Evolutionary conservation across 2,888 invertebrate species (phyloP), one percentile per base, ranked within the genome.

Genomic region (Furcula furcula): DNA sequence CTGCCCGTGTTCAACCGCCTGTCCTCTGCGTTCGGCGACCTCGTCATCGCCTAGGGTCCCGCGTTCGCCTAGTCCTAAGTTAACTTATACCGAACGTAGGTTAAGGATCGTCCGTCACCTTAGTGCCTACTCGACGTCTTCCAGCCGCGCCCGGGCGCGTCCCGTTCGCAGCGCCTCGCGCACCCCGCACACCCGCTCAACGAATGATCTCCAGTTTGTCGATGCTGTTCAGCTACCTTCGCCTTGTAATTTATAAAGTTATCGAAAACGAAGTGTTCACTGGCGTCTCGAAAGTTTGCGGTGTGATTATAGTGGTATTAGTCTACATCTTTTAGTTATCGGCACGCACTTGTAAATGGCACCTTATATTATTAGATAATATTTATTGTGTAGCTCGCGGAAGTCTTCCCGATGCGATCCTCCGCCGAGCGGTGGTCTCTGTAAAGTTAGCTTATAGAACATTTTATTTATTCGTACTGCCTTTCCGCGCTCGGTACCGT

Each of bases 1-100:
- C 90, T 96, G 74, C 95, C 96, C 26, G 95, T 96, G 19, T 96
- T 96, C 90, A 87, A 86, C 68, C 85, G 87, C 48, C 78, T 88
- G 46, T 76, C 86, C 33, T 81, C 83, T 40, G 87, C 86, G 44
- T 84, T 88, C 65, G 86, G 86, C 50, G 87, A 87, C 63, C 87
- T 88, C 66, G 72, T 87, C 60, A 85, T 87, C 71, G 87, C 82
- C 76, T 87, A 83, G 66, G 51, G 57, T 49, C 55, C 40, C 42
- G 49, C 58, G 54, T 54, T 57, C 65, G 65, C 71, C 77, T 84
- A 85, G 85, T 80, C 81, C 74, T 82, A 82, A 80, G 79, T 66
- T 76, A 78, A 79, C 76, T 73, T 76, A 76, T 76, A 78, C 76
- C 78, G 77, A 82, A 76, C 78, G 63, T 84, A 85, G 81, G 75